Percentiles rank a stretch among this genome's conserved stretches.
Evolutionary conservation across 2,888 invertebrate species (phyloP).

Genomic region (Scaptomyza polygonia): DNA sequence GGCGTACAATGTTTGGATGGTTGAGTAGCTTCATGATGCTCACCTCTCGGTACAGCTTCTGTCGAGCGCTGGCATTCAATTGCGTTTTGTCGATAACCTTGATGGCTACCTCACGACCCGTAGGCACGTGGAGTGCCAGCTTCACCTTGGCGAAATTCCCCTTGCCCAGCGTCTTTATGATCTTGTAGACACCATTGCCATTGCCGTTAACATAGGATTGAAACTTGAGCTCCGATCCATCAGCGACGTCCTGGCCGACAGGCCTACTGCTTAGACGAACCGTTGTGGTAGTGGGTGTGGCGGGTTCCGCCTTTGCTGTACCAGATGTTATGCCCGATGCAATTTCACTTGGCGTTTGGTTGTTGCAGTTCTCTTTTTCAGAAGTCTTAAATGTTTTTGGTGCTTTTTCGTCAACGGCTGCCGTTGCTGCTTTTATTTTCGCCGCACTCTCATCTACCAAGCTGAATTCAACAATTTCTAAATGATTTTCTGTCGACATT

Average conservation of each 20-base stretch:
- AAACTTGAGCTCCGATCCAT: constrained; percentile 54
- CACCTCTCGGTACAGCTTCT: constrained; percentile 95
- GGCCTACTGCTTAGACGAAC: constrained; percentile 29
- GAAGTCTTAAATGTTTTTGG: constrained; percentile 51
- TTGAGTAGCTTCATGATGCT: constrained; percentile 99
- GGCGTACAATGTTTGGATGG: constrained; percentile 99
- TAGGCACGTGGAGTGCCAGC: constrained; percentile 99
- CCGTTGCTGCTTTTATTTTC: constrained; percentile 50
- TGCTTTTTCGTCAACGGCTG: constrained; percentile 48
- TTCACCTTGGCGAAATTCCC: constrained; percentile 99
- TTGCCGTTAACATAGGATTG: constrained; percentile 65
- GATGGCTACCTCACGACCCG: constrained; percentile 99
- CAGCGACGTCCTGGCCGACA: constrained; percentile 54
- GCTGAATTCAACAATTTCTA: constrained; percentile 62
- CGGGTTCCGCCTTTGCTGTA: constrained; percentile 46
- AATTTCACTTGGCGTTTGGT: constrained; percentile 4
- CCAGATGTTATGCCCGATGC: constrained; percentile 7
- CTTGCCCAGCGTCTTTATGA: constrained; percentile 99
- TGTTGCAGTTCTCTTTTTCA: constrained; percentile 62
- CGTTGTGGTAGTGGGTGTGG: constrained; percentile 48
- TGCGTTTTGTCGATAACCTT: constrained; percentile 99
- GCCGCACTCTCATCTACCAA: constrained; percentile 59
- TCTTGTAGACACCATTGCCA: constrained; percentile 98
- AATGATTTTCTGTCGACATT: constrained; percentile 66
- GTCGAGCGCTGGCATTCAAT: constrained; percentile 98